These are phyloP conservation scores for Pantherophis guttatus DNA, from an alignment of 2,113 vertebrate genomes.

Conservation along the genomic window DNA sequence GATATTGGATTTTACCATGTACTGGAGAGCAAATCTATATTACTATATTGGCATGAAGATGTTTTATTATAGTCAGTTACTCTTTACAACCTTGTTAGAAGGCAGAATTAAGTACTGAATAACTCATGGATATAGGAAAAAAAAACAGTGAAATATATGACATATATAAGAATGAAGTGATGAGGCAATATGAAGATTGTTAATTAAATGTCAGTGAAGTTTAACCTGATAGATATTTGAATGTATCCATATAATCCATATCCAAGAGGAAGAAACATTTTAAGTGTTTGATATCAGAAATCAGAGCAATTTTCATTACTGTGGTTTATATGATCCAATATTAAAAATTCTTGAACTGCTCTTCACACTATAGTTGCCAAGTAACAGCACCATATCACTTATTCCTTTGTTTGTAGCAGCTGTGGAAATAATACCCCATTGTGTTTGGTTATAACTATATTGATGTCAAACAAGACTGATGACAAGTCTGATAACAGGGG, in stretches of 20 bases:
- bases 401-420: background rate
- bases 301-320: background rate
- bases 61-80: accelerated
- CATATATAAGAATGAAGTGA: background rate
- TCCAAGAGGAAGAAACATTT: background rate
- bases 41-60: background rate
- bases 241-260: background rate
- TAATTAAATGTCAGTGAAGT: background rate
- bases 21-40: accelerated
- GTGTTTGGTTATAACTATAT: background rate
- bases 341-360: background rate
- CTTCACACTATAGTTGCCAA: background rate
- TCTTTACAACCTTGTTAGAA: background rate
- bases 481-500: background rate
- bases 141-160: background rate
- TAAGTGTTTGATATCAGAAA: background rate
- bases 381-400: background rate
- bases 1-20: background rate
- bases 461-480: background rate
- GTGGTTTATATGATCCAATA: background rate
- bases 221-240: background rate
- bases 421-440: background rate
- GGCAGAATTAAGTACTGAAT: accelerated
- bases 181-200: conserved; percentile 1
- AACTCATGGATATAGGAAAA: background rate